These are phyloP conservation scores for Andrena hattorfiana DNA, from an alignment of 2,888 invertebrate species.

Conservation along the genomic window DNA sequence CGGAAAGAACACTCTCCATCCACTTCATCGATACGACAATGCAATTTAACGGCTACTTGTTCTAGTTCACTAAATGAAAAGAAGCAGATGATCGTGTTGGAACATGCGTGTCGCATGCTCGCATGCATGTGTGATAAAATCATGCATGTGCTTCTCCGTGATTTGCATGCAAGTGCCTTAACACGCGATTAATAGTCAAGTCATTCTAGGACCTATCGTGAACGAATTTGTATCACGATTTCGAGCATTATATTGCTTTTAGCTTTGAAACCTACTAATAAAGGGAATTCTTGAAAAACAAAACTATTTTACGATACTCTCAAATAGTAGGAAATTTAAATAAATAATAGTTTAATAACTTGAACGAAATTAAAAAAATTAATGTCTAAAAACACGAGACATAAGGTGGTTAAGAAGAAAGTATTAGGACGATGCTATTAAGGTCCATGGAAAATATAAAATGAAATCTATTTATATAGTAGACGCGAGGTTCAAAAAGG, in stretches of 20 bases:
- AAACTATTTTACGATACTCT: not conserved
- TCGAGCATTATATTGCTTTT: no score
- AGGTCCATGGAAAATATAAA: not conserved
- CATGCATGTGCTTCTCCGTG: constrained; percentile 54
- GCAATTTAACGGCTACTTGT: constrained; percentile 51
- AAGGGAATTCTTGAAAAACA: not conserved
- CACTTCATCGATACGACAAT: constrained; percentile 39
- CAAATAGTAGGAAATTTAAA: not conserved
- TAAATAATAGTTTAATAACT: not conserved
- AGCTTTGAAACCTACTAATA: not conserved
- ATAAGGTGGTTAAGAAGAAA: not conserved
- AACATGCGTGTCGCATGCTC: constrained; percentile 64
- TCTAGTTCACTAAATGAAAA: constrained; percentile 50
- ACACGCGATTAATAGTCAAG: constrained; percentile 44
- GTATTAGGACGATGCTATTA: not conserved
- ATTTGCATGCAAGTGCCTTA: constrained; percentile 49
- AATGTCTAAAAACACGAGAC: not conserved
- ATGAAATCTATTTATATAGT: not conserved
- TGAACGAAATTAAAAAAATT: not conserved
- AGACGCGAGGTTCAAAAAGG: not conserved
- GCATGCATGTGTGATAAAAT: constrained; percentile 64
- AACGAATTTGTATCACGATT: not conserved
- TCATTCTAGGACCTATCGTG: constrained; percentile 11
- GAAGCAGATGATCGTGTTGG: constrained; percentile 60
- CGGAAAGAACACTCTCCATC: constrained; percentile 31